Percentiles rank a stretch among this genome's conserved stretches.
Conservation (phyloP, 2,888 invertebrate species). For the Leucoma salicis region DNA sequence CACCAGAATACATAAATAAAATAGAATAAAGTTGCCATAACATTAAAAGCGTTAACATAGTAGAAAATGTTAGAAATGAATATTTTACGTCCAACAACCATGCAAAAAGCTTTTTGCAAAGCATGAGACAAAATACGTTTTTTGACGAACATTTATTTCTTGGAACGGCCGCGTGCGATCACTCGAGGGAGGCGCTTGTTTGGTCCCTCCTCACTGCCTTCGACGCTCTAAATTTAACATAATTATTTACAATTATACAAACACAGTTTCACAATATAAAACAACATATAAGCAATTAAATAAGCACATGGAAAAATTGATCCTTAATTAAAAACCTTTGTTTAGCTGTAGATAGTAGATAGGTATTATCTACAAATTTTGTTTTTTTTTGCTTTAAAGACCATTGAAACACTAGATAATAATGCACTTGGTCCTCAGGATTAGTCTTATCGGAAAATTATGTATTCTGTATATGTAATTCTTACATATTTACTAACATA, state of each 20-base stretch:
- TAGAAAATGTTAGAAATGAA: background rate
- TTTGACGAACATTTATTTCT: constrained; percentile 76
- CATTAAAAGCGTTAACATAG: background rate
- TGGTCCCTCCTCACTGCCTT: constrained; percentile 72
- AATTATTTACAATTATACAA: constrained; percentile 9
- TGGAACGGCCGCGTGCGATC: constrained; percentile 72
- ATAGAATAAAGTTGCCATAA: background rate
- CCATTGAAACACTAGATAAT: too few relatives aligned
- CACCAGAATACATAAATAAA: too few relatives aligned
- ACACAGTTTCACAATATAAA: background rate
- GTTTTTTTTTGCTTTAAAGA: too few relatives aligned
- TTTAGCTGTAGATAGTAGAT: too few relatives aligned
- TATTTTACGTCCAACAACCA: constrained; percentile 1
- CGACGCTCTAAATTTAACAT: constrained; percentile 57
- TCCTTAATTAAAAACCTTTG: too few relatives aligned
- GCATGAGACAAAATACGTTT: constrained; percentile 13
- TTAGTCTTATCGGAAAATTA: too few relatives aligned
- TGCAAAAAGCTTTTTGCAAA: constrained; percentile 12
- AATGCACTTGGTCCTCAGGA: too few relatives aligned
- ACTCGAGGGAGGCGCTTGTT: constrained; percentile 65
- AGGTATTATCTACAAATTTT: too few relatives aligned
- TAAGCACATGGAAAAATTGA: background rate
- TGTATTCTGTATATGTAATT: too few relatives aligned
- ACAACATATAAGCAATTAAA: background rate
- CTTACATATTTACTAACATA: background rate